Evolutionary conservation across 2,113 vertebrate species (phyloP).

Genomic region (Elaphurus davidianus): DNA sequence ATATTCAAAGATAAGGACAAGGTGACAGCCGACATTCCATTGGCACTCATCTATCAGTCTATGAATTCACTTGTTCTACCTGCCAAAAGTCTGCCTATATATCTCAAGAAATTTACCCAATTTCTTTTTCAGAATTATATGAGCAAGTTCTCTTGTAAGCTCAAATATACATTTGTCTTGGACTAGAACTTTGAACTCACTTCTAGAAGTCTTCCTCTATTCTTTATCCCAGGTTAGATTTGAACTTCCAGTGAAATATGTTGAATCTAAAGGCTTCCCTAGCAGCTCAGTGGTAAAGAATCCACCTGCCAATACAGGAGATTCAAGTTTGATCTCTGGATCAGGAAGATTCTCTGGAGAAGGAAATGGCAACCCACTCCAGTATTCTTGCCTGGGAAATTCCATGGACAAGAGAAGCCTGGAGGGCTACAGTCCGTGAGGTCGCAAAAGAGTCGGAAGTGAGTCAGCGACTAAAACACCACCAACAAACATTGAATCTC

Average conservation of each 20-base stretch:
- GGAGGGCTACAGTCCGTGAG: not conserved
- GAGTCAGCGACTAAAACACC: not conserved
- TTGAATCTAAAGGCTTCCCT: not conserved
- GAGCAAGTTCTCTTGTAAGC: not conserved
- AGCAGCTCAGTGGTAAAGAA: not conserved
- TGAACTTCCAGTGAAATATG: not conserved
- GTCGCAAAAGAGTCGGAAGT: not conserved
- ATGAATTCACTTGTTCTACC: not conserved
- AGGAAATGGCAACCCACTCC: not conserved
- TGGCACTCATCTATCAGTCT: not conserved
- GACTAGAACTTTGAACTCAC: not conserved
- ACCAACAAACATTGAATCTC: not conserved
- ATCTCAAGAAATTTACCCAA: not conserved
- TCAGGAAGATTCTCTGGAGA: not conserved
- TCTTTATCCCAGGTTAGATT: not conserved
- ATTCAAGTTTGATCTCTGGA: not conserved
- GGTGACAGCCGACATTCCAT: not conserved
- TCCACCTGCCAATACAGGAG: not conserved
- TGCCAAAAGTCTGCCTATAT: not conserved
- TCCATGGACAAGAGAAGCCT: not conserved
- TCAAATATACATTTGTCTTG: not conserved
- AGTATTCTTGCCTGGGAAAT: not conserved
- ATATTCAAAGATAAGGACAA: not conserved
- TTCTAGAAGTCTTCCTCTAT: not conserved
- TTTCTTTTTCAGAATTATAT: not conserved